Evolutionary conservation across 2,113 vertebrate species (phyloP).

Genomic region (Channa argus): DNA sequence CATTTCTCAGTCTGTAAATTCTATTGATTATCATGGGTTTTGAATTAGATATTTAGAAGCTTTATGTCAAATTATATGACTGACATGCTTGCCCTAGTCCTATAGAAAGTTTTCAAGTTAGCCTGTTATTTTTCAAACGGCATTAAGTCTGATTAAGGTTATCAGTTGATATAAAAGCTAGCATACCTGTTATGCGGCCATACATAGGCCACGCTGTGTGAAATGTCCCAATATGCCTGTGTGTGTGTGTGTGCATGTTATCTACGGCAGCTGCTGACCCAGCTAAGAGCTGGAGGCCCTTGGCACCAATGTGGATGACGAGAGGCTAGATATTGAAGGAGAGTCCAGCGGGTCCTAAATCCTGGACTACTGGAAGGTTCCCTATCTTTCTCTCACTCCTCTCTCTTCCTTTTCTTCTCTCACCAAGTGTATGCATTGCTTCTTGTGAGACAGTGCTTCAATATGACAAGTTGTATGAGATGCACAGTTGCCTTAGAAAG

Average conservation of each 20-base stretch:
- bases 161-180: conserved; percentile 50
- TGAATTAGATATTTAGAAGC: background rate
- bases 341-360: conserved; percentile 95
- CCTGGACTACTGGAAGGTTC: conserved; percentile 98
- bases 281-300: conserved; percentile 95
- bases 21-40: conserved; percentile 9
- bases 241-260: conserved; percentile 98
- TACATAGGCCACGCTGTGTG: conserved; percentile 86
- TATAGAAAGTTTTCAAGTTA: conserved; percentile 10
- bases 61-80: background rate
- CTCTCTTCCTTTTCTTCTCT: conserved; percentile 60
- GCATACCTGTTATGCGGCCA: conserved; percentile 71
- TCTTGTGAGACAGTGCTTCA: conserved; percentile 63
- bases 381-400: conserved; percentile 87
- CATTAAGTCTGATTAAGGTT: conserved; percentile 25
- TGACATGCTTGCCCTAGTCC: conserved; percentile 20
- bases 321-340: conserved; percentile 97
- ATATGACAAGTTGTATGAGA: conserved; percentile 61
- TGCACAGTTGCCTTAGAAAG: background rate
- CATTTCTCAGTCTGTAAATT: conserved; percentile 8
- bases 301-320: conserved; percentile 94
- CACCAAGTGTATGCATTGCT: conserved; percentile 72
- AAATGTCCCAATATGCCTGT: conserved; percentile 93
- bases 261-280: conserved; percentile 96
- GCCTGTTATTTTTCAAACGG: conserved; percentile 12